Percentiles rank a stretch among this genome's conserved stretches.
Evolutionary conservation across 2,888 invertebrate species (phyloP).

Genomic region (Quadroppia sp.): DNA sequence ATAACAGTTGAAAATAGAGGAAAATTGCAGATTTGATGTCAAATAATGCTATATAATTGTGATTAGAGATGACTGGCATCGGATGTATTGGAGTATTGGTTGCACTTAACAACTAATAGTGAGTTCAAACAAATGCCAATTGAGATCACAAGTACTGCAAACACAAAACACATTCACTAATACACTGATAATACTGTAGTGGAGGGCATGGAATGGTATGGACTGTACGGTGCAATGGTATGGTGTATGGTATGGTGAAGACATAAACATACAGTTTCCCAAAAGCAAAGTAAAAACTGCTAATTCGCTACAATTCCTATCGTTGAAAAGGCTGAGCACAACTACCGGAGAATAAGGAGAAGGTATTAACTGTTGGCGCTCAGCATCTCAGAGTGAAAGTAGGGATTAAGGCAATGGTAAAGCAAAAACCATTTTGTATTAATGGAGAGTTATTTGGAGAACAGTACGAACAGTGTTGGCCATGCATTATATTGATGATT

Average conservation of each 20-base stretch:
- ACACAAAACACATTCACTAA: constrained; percentile 30
- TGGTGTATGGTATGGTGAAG: constrained; percentile 5
- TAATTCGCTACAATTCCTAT: constrained; percentile 35
- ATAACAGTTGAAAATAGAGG: not conserved
- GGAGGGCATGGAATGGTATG: not conserved
- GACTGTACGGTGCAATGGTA: not conserved
- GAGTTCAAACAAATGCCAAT: constrained; percentile 39
- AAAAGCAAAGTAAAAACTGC: constrained; percentile 32
- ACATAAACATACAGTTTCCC: constrained; percentile 29
- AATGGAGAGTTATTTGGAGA: constrained; percentile 38
- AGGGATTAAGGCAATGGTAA: constrained; percentile 35
- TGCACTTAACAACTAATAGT: constrained; percentile 34
- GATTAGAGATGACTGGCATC: not conserved
- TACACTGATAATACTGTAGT: constrained; percentile 23
- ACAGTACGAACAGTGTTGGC: constrained; percentile 35
- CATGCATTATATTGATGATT: constrained; percentile 34
- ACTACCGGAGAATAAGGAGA: constrained; percentile 33
- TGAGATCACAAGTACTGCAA: constrained; percentile 36
- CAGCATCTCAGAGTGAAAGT: constrained; percentile 34
- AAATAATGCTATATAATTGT: constrained; percentile 31
- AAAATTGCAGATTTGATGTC: not conserved
- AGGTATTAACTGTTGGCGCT: constrained; percentile 38
- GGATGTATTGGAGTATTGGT: constrained; percentile 10
- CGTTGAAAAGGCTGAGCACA: constrained; percentile 22
- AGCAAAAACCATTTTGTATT: constrained; percentile 38